Percentiles rank a stretch among this genome's conserved stretches.
Evolutionary conservation across 2,113 vertebrate genomes (phyloP).

Genomic region (Aspiorhynchus laticeps): DNA sequence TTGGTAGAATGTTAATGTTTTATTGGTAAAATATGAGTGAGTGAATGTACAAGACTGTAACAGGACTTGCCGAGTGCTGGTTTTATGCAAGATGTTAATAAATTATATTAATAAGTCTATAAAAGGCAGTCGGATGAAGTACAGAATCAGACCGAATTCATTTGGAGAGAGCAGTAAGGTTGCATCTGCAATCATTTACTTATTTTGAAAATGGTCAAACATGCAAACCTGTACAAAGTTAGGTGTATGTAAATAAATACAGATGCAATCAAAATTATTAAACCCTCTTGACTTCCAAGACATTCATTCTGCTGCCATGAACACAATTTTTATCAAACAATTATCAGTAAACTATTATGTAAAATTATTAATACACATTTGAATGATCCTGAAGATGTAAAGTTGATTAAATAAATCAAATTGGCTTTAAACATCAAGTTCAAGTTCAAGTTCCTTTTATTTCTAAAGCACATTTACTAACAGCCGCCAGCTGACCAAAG

Average conservation of each 20-base stretch:
- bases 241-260: not conserved
- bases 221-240: not conserved
- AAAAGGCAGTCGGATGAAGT: not conserved
- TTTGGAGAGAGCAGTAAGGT: not conserved
- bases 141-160: not conserved
- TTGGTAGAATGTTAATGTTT: not conserved
- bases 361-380: too few species aligned
- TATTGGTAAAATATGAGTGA: not conserved
- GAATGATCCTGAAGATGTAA: too few species aligned
- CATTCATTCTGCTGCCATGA: too few species aligned
- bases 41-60: not conserved
- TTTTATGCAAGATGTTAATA: conserved; percentile 6
- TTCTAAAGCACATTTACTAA: too few species aligned
- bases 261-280: too few species aligned
- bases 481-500: too few species aligned
- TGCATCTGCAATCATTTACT: not conserved
- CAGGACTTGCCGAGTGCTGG: not conserved
- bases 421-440: too few species aligned
- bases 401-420: too few species aligned
- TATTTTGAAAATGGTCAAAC: not conserved
- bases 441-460: too few species aligned
- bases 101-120: not conserved
- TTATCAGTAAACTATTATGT: too few species aligned
- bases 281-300: too few species aligned
- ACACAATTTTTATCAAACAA: too few species aligned